Evolutionary conservation across 30 jellyfish, hydroid and myxozoan genomes (phyloP).

Genomic region (Turritopsis rubra): DNA sequence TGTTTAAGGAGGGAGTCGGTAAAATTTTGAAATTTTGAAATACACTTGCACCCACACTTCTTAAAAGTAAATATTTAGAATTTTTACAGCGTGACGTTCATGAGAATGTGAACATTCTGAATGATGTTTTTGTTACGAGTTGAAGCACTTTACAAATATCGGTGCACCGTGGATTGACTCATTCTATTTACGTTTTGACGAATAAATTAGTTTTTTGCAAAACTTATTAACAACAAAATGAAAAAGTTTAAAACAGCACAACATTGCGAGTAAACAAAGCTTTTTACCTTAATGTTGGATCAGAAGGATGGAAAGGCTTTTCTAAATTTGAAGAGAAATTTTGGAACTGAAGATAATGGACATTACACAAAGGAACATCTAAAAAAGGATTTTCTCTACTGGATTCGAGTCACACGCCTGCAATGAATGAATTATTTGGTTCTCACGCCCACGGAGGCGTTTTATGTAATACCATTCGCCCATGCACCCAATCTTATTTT

Average conservation of each 20-base stretch:
- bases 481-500: background rate
- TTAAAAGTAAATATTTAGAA: background rate
- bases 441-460: background rate
- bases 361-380: too few relatives aligned
- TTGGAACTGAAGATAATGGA: too few relatives aligned
- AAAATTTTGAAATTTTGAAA: background rate
- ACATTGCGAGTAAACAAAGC: too few relatives aligned
- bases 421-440: background rate
- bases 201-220: background rate
- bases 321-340: background rate
- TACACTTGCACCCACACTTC: background rate
- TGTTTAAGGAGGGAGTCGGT: background rate
- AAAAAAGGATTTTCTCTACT: too few relatives aligned
- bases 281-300: too few relatives aligned
- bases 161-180: background rate
- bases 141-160: too few relatives aligned
- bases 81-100: background rate
- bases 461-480: background rate
- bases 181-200: background rate
- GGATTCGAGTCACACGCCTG: background rate
- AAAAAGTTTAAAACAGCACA: background rate
- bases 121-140: background rate
- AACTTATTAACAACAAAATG: background rate
- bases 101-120: background rate
- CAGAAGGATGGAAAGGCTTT: background rate